Evolutionary conservation across 1,140 invertebrate genomes (phyloP), one percentile per base, ranked within the genome.

Genomic region (Zeugodacus cucurbitae): DNA sequence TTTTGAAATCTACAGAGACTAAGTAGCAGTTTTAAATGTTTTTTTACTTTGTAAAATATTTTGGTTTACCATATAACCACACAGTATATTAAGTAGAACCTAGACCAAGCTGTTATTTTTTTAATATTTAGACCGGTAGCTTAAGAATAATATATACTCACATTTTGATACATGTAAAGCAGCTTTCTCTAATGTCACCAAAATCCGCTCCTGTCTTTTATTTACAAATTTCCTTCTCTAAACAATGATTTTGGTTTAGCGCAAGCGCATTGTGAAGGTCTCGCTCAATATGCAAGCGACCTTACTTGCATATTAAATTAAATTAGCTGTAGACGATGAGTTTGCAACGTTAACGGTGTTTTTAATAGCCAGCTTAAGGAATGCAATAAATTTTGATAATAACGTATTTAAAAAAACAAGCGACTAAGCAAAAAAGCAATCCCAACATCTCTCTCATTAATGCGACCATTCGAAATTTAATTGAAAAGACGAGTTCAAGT

Each of bases 261-360:
- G 74, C 74, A 82, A 26, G 74, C 74, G 74, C 44, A 48, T 48
- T 82, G 26, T 37, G 41, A 82, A 82, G n/a, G 74, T 48, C 74
- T 82, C 74, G 34, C 74, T 82, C 41, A 48, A 41, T 14, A n/a
- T 82, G 74, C 74, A 37, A 48, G 37, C 74, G 74, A 82, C 74
- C 74, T 82, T 82, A 48, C n/a, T 48, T 82, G 74, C 74, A 82
- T 82, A 82, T 48, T 74, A 82, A 82, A 82, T 82, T 48, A 82
- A 82, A 82, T 82, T 82, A 82, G 74, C 26, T 82, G 41, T 54
- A 82, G 74, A 82, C 41, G 74, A 82, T 82, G 74, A 48, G 74
- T 48, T 34, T 82, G 74, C n/a, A 34, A 48, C 34, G 26, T 82
- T 82, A 82, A 82, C 74, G 74, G 41, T 82, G 74, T 82, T 82